These are phyloP conservation scores for Drosophila prostipennis DNA, from an alignment of 2,888 invertebrate genomes.

Conservation along the genomic window DNA sequence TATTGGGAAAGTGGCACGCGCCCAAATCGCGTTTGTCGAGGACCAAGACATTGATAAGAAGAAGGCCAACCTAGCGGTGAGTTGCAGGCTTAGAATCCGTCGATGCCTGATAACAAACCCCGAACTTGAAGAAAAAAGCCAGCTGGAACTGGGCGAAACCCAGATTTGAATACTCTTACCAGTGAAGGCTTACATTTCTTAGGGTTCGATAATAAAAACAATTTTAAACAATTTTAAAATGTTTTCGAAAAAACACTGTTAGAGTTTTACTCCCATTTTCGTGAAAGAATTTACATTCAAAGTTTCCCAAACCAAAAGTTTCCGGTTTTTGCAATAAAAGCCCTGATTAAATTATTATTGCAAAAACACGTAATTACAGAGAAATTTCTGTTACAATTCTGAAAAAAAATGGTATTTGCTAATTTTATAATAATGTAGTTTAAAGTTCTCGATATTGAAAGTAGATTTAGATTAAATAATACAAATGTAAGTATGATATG, in stretches of 20 bases:
- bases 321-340: too few relatives aligned
- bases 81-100: slow-evolving; percentile 15
- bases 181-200: neutral
- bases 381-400: neutral
- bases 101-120: slow-evolving; percentile 14
- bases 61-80: slow-evolving; percentile 79
- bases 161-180: slow-evolving; percentile 6
- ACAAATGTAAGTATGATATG: too few relatives aligned
- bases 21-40: slow-evolving; percentile 77
- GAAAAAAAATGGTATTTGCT: neutral
- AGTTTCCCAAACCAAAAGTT: too few relatives aligned
- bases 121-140: neutral
- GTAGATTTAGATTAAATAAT: too few relatives aligned
- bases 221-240: too few relatives aligned
- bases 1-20: slow-evolving; percentile 34
- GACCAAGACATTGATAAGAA: slow-evolving; percentile 69
- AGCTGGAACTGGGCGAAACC: neutral
- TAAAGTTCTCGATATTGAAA: neutral
- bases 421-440: neutral
- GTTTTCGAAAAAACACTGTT: too few relatives aligned
- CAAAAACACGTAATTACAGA: slow-evolving; percentile 2
- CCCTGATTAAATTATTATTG: neutral
- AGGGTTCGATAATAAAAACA: too few relatives aligned
- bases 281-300: too few relatives aligned
- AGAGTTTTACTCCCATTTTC: too few relatives aligned